phyloP scores from a whole-genome alignment of 2,888 invertebrate species.

The Chrysotoxum bicinctum region DNA sequence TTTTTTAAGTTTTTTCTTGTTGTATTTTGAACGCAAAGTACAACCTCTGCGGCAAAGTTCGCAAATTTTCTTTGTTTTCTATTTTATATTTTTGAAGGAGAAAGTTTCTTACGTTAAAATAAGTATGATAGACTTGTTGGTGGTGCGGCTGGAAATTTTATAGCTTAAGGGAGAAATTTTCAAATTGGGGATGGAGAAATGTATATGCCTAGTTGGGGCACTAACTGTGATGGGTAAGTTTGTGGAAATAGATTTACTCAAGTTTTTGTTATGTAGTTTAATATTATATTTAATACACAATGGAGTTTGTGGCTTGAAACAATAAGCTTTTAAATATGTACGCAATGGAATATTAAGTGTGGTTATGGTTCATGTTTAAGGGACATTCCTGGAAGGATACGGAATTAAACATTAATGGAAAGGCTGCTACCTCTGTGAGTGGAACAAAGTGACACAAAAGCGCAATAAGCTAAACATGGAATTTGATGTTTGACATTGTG shows the following conservation, averaged over 20 bases:
- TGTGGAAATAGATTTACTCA: neutral
- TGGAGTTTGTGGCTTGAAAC: neutral
- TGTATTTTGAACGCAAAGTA: conserved; percentile 29
- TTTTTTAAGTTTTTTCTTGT: neutral
- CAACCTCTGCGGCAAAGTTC: conserved; percentile 41
- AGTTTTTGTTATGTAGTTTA: neutral
- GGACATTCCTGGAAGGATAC: neutral
- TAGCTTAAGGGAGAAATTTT: conserved; percentile 32
- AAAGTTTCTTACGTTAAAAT: conserved; percentile 13
- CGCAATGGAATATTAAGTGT: neutral
- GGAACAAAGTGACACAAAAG: no score
- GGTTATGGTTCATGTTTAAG: neutral
- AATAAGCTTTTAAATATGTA: neutral
- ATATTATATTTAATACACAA: neutral
- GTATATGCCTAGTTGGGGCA: neutral
- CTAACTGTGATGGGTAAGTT: neutral
- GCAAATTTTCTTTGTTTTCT: conserved; percentile 9
- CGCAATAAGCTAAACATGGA: no score
- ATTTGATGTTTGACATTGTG: no score
- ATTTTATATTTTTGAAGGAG: conserved; percentile 2
- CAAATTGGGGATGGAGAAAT: neutral
- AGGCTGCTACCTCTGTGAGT: neutral
- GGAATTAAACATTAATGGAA: neutral
- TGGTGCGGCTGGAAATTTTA: conserved; percentile 46
- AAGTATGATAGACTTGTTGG: conserved; percentile 51